Percentiles rank a stretch among this genome's conserved stretches.
These are phyloP conservation scores for Leucosticte australis DNA, from an alignment of 2,113 vertebrate genomes.

Conservation along the genomic window DNA sequence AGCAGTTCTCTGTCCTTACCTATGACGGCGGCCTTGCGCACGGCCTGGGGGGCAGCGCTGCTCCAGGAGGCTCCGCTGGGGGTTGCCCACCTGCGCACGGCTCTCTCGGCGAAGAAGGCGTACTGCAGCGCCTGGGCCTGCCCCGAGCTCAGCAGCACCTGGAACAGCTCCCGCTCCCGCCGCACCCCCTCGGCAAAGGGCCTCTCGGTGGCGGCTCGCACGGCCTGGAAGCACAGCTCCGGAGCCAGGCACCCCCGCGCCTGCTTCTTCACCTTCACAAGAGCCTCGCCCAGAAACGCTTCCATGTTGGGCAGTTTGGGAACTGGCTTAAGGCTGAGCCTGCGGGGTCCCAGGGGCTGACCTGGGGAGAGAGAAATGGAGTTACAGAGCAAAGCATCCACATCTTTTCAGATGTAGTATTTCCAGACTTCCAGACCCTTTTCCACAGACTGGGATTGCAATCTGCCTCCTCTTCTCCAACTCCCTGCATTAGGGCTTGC, in stretches of 20 bases:
- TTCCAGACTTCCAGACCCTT: not conserved
- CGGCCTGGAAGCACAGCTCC: constrained; percentile 81
- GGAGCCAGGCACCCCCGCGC: constrained; percentile 81
- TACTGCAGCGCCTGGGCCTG: constrained; percentile 88
- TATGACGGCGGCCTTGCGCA: constrained; percentile 82
- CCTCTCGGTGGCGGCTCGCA: constrained; percentile 74
- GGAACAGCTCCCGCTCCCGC: constrained; percentile 79
- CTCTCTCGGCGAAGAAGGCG: constrained; percentile 85
- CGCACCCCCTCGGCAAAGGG: constrained; percentile 78
- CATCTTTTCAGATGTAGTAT: not conserved
- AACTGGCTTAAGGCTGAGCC: constrained; percentile 71
- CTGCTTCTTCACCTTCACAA: constrained; percentile 66
- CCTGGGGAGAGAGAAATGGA: constrained; percentile 54
- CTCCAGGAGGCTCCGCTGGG: constrained; percentile 82
- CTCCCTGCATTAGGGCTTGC: not conserved
- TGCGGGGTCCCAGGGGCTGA: constrained; percentile 69
- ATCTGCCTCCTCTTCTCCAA: not conserved
- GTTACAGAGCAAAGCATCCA: not conserved
- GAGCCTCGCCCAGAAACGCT: constrained; percentile 67
- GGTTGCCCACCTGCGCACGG: constrained; percentile 76
- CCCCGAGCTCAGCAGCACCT: constrained; percentile 74
- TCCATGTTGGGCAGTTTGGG: constrained; percentile 69
- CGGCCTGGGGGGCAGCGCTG: constrained; percentile 67
- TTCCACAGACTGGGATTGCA: not conserved
- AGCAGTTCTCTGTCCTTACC: constrained; percentile 68